These are phyloP conservation scores for Latrodectus geometricus DNA, from an alignment of 1,140 invertebrate genomes.

Conservation along the genomic window DNA sequence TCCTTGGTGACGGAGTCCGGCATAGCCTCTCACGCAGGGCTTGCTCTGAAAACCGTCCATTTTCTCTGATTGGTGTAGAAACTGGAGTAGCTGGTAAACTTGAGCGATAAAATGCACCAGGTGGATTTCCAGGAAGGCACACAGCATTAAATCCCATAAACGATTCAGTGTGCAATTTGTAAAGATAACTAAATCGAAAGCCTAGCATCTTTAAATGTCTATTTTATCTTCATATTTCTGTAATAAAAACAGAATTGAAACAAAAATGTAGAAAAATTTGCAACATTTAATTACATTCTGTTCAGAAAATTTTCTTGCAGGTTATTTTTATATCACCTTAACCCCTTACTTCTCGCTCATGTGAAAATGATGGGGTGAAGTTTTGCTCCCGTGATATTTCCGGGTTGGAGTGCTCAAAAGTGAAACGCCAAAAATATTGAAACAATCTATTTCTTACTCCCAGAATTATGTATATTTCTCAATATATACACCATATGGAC, in stretches of 20 bases:
- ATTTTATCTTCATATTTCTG: neutral
- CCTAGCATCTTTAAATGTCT: conserved; percentile 57
- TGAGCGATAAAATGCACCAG: conserved; percentile 65
- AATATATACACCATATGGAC: too few species aligned
- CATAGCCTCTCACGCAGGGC: conserved; percentile 64
- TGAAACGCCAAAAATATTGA: too few species aligned
- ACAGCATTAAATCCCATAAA: conserved; percentile 67
- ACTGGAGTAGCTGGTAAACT: conserved; percentile 67
- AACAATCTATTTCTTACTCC: too few species aligned
- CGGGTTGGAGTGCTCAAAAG: too few species aligned
- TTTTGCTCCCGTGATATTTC: too few species aligned
- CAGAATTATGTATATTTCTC: too few species aligned
- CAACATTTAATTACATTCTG: neutral
- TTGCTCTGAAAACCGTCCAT: conserved; percentile 65
- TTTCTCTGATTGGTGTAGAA: conserved; percentile 65
- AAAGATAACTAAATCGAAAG: conserved; percentile 64
- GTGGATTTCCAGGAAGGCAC: conserved; percentile 63
- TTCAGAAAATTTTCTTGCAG: too few species aligned
- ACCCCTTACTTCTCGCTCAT: too few species aligned
- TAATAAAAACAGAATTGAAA: neutral
- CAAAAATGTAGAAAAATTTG: neutral
- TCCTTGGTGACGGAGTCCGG: conserved; percentile 65
- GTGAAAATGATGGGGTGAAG: too few species aligned
- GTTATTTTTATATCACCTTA: too few species aligned
- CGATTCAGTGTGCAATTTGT: conserved; percentile 65